Percentiles rank a stretch among this genome's conserved stretches.
These are phyloP conservation scores for Amphiprion clarkii DNA, from an alignment of 2,797 vertebrate species.

Conservation along the genomic window DNA sequence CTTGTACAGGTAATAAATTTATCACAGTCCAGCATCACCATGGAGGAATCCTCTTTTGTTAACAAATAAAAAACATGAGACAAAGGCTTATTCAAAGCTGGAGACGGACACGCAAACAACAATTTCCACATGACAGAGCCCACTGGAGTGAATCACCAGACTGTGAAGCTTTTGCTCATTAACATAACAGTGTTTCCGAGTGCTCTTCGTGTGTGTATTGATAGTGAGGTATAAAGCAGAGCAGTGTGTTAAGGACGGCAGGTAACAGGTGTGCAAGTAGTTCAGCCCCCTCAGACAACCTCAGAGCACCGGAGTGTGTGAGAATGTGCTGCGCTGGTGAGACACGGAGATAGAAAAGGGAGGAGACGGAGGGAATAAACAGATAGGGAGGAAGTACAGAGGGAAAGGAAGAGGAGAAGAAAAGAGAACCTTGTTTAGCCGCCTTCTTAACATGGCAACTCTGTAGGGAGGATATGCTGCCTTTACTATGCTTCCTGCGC, in stretches of 20 bases:
- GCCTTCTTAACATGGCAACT: slow-evolving; percentile 29
- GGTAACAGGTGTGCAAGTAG: slow-evolving; percentile 57
- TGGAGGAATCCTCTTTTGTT: slow-evolving; percentile 17
- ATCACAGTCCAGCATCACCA: slow-evolving; percentile 3
- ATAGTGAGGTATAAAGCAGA: slow-evolving; percentile 12
- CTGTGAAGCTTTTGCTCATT: slow-evolving; percentile 73
- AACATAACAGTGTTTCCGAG: slow-evolving; percentile 35
- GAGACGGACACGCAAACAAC: slow-evolving; percentile 63
- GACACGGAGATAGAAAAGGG: slow-evolving; percentile 1
- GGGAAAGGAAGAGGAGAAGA: not conserved
- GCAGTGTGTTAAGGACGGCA: slow-evolving; percentile 28
- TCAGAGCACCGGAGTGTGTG: slow-evolving; percentile 37
- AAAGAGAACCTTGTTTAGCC: slow-evolving; percentile 47
- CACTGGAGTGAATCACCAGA: slow-evolving; percentile 63
- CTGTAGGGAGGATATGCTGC: slow-evolving; percentile 56
- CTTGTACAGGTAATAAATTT: not conserved
- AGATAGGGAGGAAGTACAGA: slow-evolving; percentile 24
- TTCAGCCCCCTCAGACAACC: slow-evolving; percentile 31
- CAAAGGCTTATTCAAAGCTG: slow-evolving; percentile 49
- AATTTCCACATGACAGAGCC: slow-evolving; percentile 42
- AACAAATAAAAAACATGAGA: slow-evolving; percentile 44
- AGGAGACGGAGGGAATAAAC: slow-evolving; percentile 19
- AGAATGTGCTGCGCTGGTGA: slow-evolving; percentile 7
- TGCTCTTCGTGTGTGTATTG: slow-evolving; percentile 9
- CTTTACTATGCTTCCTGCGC: slow-evolving; percentile 52